Evolutionary conservation across 2,797 vertebrate species (phyloP).

Genomic region (Hirundo rustica): DNA sequence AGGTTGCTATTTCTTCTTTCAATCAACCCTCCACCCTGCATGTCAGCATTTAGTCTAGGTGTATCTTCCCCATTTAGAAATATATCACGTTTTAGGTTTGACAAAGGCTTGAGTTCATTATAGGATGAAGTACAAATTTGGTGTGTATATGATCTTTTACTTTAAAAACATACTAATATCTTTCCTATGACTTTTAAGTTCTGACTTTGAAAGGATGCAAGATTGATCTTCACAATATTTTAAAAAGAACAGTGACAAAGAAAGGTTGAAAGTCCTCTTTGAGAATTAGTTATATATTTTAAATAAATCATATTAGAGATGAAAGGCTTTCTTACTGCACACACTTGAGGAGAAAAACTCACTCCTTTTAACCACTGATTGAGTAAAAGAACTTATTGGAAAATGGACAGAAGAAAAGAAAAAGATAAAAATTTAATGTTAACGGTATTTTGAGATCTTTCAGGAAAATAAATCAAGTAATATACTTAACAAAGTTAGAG

Average conservation of each 20-base stretch:
- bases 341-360: not conserved
- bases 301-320: constrained; percentile 12
- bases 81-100: not conserved
- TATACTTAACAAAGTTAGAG: not conserved
- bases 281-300: not conserved
- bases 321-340: not conserved
- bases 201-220: not conserved
- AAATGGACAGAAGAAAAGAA: not conserved
- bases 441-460: not conserved
- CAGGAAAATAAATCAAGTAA: not conserved
- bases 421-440: not conserved
- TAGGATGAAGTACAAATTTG: not conserved
- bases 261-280: not conserved
- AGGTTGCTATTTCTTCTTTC: not conserved
- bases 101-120: not conserved
- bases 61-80: not conserved
- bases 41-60: not conserved
- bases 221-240: not conserved
- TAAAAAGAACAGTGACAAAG: not conserved
- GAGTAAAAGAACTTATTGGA: not conserved
- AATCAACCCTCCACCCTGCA: fast-evolving
- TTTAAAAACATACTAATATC: not conserved
- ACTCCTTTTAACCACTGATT: not conserved
- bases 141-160: not conserved
- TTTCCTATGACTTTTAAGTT: not conserved